These are phyloP conservation scores for Campodea augens DNA, from an alignment of 1,140 invertebrate genomes.

Conservation along the genomic window DNA sequence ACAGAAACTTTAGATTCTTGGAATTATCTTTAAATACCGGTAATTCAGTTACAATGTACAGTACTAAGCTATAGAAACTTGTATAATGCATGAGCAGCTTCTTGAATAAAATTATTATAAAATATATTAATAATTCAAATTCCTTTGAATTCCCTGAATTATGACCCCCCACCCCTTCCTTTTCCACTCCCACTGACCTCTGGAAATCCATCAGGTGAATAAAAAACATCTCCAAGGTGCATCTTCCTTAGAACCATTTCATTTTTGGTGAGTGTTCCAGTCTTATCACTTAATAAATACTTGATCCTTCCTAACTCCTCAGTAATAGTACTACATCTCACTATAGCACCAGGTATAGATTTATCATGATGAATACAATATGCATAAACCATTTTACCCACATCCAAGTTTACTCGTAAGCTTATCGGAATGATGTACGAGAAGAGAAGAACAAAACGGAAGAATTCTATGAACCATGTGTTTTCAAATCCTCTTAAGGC, in stretches of 20 bases:
- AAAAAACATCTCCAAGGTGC: constrained; percentile 75
- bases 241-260: constrained; percentile 96
- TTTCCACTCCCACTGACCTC: no score
- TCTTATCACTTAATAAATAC: constrained; percentile 93
- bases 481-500: constrained; percentile 84
- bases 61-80: no score
- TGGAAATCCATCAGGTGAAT: constrained; percentile 69
- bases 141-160: no score
- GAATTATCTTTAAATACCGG: no score
- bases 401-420: constrained; percentile 92
- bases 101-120: no score
- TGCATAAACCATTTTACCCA: constrained; percentile 95
- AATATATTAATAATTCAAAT: no score
- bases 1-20: no score
- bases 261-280: constrained; percentile 95
- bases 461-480: constrained; percentile 92
- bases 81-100: no score
- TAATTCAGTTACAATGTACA: no score
- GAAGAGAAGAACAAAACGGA: constrained; percentile 90
- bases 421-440: constrained; percentile 99
- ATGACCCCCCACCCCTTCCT: no score
- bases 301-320: constrained; percentile 94
- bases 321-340: constrained; percentile 93
- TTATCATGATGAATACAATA: constrained; percentile 90
- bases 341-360: constrained; percentile 83